Evolutionary conservation across 2,113 vertebrate genomes (phyloP).

Genomic region (Barnardius zonarius): DNA sequence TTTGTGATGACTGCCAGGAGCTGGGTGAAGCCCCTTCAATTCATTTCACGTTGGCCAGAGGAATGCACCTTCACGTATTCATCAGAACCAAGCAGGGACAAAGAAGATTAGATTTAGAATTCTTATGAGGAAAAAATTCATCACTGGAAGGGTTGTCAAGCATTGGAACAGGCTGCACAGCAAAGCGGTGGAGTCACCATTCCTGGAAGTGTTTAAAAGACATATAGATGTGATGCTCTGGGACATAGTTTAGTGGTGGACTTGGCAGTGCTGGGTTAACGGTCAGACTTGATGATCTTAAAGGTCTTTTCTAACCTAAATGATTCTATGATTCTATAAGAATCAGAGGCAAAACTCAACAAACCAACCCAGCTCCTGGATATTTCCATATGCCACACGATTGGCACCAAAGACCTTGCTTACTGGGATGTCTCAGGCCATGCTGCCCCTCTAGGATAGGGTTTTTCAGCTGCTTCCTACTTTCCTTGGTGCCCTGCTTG

Average conservation of each 20-base stretch:
- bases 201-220: background rate
- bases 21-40: background rate
- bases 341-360: background rate
- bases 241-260: background rate
- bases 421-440: background rate
- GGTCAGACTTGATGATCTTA: background rate
- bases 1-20: background rate
- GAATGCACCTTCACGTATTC: background rate
- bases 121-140: background rate
- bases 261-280: background rate
- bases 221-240: background rate
- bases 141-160: background rate
- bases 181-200: background rate
- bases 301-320: background rate
- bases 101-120: background rate
- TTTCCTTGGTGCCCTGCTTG: background rate
- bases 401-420: background rate
- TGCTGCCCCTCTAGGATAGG: fast-evolving
- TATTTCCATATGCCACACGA: background rate
- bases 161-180: background rate
- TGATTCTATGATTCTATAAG: background rate
- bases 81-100: background rate
- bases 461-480: background rate
- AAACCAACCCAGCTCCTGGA: background rate
- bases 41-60: background rate